Evolutionary conservation across 2,797 vertebrate species (phyloP).

Genomic region (Triplophysa yarkandensis): DNA sequence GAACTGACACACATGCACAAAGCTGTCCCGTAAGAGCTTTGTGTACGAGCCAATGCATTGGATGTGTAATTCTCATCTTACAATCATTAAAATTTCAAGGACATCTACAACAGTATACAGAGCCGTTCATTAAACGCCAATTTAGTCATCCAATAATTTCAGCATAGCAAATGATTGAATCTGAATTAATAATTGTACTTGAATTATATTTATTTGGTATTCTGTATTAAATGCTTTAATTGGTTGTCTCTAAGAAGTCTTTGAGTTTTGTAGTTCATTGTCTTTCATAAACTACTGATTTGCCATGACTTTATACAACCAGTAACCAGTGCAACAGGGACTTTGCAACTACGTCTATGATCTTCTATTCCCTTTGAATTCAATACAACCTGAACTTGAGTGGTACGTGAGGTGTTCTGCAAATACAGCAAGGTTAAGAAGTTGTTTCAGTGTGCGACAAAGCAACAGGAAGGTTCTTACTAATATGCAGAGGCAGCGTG

Average conservation of each 20-base stretch:
- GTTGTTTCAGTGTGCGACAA: slow-evolving; percentile 6
- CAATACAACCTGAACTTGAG: not conserved
- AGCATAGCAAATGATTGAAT: not conserved
- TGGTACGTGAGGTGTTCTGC: not conserved
- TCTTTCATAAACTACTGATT: not conserved
- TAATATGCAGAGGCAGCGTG: not conserved
- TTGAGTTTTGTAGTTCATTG: slow-evolving; percentile 6
- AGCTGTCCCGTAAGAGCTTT: not conserved
- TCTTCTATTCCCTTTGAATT: slow-evolving; percentile 43
- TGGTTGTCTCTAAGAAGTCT: not conserved
- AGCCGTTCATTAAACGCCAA: not conserved
- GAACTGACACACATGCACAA: not conserved
- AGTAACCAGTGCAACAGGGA: slow-evolving; percentile 1
- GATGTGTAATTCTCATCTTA: not conserved
- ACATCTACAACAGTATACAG: not conserved
- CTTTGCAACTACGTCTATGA: slow-evolving; percentile 18
- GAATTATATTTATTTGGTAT: not conserved
- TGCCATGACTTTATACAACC: slow-evolving; percentile 2
- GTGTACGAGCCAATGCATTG: not conserved
- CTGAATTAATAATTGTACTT: not conserved
- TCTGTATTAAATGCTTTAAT: not conserved
- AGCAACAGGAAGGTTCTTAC: no score
- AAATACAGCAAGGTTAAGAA: not conserved
- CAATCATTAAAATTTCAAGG: not conserved
- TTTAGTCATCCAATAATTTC: slow-evolving; percentile 1